Base-by-base conservation (phyloP, 2,888 invertebrate genomes). In the Heliconius erato region DNA sequence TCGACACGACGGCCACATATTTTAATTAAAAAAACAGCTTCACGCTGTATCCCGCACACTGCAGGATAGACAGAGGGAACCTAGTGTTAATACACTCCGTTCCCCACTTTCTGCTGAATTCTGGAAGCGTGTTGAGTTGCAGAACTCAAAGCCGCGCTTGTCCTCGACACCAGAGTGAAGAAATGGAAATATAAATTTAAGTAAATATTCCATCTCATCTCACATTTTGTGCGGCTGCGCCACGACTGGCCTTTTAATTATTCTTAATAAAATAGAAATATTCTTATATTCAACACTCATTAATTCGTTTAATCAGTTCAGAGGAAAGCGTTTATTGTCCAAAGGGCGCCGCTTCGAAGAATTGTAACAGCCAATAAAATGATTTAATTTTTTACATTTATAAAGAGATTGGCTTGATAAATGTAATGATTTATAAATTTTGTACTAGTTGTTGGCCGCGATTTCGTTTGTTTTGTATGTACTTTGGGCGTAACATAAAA, bases 291-390 rank as follows among this genome's bases (percentile, higher is more conserved):
- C 23, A 16, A 68, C 44, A n/a, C n/a, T n/a, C n/a, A 35, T 79
- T 77, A 79, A 79, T 72, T 28, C 59, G 63, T 76, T 78, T 82
- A 81, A 84, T 81, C 72, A 74, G 77, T 86, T 81, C 79, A 74
- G 79, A 82, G 74, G 85, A 85, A 84, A 76, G 74, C 76, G 79
- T 85, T 82, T 80, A 85, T 86, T 84, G 80, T 86, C 86, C 85
- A 87, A 88, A 87, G 86, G 72, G 84, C 85, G 86, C 89, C 89
- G 86, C 87, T 85, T 85, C 86, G 69, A 71, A 40, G 86, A 86
- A 86, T 81, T 63, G 82, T 85, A 82, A 85, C 81, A 84, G 79
- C 84, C 84, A 86, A 86, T 86, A 84, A 83, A 79, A 77, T 59
- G n/a, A 63, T 76, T 76, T 63, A 63, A 76, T 63, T 76, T 76